Evolutionary conservation across 2,888 invertebrate genomes (phyloP), one percentile per base, ranked within the genome.

Genomic region (Caradrina kadenii): DNA sequence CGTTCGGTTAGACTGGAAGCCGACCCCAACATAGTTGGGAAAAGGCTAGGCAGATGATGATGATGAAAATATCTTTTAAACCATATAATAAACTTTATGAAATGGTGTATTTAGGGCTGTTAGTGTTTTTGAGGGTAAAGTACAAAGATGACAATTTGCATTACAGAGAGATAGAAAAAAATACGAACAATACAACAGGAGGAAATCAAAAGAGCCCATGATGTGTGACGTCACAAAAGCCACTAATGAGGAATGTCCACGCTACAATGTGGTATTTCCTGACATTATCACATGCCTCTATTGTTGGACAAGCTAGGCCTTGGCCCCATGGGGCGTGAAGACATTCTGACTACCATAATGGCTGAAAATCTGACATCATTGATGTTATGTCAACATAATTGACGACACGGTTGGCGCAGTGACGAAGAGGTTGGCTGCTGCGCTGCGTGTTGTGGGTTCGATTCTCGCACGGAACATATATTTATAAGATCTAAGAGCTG

Each of bases 191-290:
- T 62, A 64, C 50, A 59, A 63, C 60, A 50, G 17, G 61, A 63
- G 75, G 54, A 62, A 72, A 76, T 70, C 67, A 65, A 60, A 72
- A 48, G 21, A 17, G 26, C 45, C 56, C 63, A 71, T 69, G 53
- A 67, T 52, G 71, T 55, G 55, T 26, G 66, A 53, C 58, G 26
- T 67, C 64, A 79, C 72, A 81, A 80, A 76, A 73, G 69, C 45
- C 54, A 53, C 53, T 80, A 79, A 79, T 81, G 81, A 76, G 69
- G 39, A 70, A 77, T 69, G 70, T 69, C 62, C 52, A 71, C 69
- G 76, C 50, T 59, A 81, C 49, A 68, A 67, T 65, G 69, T 65
- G 64, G 53, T 62, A 66, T 82, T 82, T 83, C 78, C 83, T 74
- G 76, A 60, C 69, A 80, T 66, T 70, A 65, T 69, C 53, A 52